phyloP scores from a whole-genome alignment of 2,797 vertebrate genomes.

The Microtus californicus region DNA sequence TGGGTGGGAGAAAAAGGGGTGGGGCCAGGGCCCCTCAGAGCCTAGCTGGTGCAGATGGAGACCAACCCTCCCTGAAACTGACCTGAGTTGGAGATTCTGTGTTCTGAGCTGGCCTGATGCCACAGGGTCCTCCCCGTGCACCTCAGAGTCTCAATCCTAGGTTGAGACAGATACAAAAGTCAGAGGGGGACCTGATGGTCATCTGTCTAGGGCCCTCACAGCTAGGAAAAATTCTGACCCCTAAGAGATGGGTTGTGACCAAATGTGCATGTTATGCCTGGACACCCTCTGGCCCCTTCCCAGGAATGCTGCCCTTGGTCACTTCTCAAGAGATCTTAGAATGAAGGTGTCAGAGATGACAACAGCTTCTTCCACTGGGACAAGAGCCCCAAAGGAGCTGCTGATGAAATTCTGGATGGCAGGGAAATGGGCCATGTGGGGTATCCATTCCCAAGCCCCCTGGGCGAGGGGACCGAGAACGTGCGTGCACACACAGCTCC shows the following conservation, averaged over 20 bases:
- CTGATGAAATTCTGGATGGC: neutral
- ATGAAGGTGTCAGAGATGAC: neutral
- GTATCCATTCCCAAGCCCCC: neutral
- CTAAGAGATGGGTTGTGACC: neutral
- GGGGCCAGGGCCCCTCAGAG: neutral
- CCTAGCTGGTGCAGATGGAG: neutral
- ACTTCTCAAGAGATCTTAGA: neutral
- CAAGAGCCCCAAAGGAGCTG: neutral
- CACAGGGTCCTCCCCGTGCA: fast-evolving
- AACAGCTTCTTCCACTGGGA: neutral
- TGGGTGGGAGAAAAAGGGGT: neutral
- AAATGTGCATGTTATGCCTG: fast-evolving
- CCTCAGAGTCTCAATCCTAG: neutral
- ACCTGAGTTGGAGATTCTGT: neutral
- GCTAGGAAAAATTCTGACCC: neutral
- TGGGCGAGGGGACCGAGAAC: no score
- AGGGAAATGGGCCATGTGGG: neutral
- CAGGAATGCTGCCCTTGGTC: neutral
- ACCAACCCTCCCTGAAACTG: fast-evolving
- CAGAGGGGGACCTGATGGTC: no score
- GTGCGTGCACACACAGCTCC: neutral
- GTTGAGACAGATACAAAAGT: neutral
- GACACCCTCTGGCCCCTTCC: neutral
- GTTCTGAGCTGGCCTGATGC: neutral
- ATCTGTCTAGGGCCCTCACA: neutral